phyloP scores from a whole-genome alignment of 2,113 vertebrate genomes.

The Lampris megalopsis region DNA sequence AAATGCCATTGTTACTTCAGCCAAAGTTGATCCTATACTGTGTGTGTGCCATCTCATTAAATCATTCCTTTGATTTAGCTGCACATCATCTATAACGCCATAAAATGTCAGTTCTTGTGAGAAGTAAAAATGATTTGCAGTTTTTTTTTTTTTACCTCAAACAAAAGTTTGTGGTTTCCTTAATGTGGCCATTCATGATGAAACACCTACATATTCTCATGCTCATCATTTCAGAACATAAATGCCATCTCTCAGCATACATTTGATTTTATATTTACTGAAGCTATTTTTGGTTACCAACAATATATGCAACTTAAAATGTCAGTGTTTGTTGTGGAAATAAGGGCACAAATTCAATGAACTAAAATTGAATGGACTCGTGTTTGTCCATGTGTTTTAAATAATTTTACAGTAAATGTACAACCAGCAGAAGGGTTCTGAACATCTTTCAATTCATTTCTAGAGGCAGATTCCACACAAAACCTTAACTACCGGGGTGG shows the following conservation, averaged over 20 bases:
- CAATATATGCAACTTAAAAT: neutral
- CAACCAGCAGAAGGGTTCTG: constrained; percentile 4
- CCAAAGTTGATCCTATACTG: constrained; percentile 55
- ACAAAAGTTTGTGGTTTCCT: constrained; percentile 11
- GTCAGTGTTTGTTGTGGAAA: constrained; percentile 23
- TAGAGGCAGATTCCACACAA: neutral
- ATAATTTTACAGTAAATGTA: neutral
- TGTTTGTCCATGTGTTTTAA: neutral
- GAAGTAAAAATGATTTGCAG: constrained; percentile 37
- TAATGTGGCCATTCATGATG: constrained; percentile 14
- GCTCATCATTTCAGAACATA: no score
- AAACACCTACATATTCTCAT: neutral
- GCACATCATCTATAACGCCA: constrained; percentile 53
- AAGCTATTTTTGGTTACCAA: neutral
- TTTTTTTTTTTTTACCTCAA: constrained; percentile 37
- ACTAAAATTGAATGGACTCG: constrained; percentile 11
- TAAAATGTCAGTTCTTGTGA: constrained; percentile 48
- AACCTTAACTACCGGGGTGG: neutral
- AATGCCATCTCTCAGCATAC: no score
- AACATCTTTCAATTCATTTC: constrained; percentile 5
- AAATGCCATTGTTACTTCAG: constrained; percentile 25
- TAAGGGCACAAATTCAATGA: constrained; percentile 24
- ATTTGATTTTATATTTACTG: neutral
- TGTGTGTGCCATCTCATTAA: constrained; percentile 1
- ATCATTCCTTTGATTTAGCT: constrained; percentile 36